Conservation (phyloP, 1,140 invertebrate species). For the Brachionus asplanchnoidis region DNA sequence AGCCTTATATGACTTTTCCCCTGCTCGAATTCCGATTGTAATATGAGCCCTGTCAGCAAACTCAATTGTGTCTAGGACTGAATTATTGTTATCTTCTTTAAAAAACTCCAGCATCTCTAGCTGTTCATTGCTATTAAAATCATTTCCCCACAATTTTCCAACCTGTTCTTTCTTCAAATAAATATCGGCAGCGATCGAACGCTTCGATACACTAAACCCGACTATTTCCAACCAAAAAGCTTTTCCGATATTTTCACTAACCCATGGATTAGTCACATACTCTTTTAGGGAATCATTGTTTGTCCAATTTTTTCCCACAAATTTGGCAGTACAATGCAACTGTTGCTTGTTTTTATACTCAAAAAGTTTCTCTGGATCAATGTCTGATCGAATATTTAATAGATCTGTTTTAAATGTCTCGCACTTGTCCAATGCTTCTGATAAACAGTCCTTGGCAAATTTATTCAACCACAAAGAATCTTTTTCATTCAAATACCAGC, state of each 20-base stretch:
- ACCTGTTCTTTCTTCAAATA: not conserved
- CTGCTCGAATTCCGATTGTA: not conserved
- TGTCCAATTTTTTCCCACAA: not conserved
- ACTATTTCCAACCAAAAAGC: not conserved
- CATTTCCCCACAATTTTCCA: not conserved
- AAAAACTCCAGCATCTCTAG: not conserved
- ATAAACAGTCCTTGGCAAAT: slow-evolving; percentile 14
- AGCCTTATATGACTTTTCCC: not conserved
- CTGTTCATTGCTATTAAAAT: not conserved
- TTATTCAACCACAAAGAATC: slow-evolving; percentile 43
- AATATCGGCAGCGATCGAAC: not conserved
- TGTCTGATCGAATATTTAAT: not conserved
- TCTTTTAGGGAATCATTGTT: not conserved
- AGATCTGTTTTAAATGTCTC: not conserved
- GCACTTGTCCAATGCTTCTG: not conserved
- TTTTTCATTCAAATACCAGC: slow-evolving; percentile 31
- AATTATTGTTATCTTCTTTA: not conserved
- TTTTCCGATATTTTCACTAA: not conserved
- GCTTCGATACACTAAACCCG: not conserved
- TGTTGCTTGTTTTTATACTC: not conserved
- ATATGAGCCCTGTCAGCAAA: not conserved
- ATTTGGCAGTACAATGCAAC: slow-evolving; percentile 24
- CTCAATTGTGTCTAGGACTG: not conserved
- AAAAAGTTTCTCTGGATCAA: not conserved
- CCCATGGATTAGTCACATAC: not conserved